A percentile compares a stretch with the other conserved stretches of the same genome.
Evolutionary conservation across 2,113 vertebrate genomes (phyloP).

Genomic region (Hypomesus transpacificus): DNA sequence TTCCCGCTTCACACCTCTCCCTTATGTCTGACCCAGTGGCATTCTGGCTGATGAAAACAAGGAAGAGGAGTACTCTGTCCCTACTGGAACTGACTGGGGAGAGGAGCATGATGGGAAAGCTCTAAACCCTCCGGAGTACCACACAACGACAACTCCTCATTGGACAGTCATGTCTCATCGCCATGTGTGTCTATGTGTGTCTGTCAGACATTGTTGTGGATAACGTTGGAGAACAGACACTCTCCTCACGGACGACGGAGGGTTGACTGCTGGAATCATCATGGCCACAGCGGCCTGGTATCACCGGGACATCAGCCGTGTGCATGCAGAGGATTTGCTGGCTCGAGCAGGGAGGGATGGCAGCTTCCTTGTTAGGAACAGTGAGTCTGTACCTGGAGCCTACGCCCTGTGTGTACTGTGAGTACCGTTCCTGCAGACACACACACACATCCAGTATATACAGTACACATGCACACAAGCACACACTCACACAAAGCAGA

Average conservation of each 20-base stretch:
- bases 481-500: neutral
- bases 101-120: conserved; percentile 42
- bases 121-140: conserved; percentile 21
- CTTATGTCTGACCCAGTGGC: conserved; percentile 44
- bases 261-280: conserved; percentile 29
- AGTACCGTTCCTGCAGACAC: conserved; percentile 51
- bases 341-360: conserved; percentile 80
- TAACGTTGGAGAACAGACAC: conserved; percentile 29
- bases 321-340: conserved; percentile 80
- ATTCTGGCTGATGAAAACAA: conserved; percentile 26
- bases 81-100: conserved; percentile 21
- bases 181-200: conserved; percentile 22
- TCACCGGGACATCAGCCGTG: conserved; percentile 83
- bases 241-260: neutral
- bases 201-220: conserved; percentile 48
- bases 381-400: conserved; percentile 83
- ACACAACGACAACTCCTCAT: conserved; percentile 1
- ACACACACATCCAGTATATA: conserved; percentile 23
- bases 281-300: conserved; percentile 80
- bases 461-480: neutral
- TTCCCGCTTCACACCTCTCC: conserved; percentile 17
- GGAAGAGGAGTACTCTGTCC: neutral
- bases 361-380: conserved; percentile 86
- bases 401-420: conserved; percentile 86
- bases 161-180: conserved; percentile 23